Evolutionary conservation across 2,888 invertebrate genomes (phyloP).

Genomic region (Drosophila antonietae): DNA sequence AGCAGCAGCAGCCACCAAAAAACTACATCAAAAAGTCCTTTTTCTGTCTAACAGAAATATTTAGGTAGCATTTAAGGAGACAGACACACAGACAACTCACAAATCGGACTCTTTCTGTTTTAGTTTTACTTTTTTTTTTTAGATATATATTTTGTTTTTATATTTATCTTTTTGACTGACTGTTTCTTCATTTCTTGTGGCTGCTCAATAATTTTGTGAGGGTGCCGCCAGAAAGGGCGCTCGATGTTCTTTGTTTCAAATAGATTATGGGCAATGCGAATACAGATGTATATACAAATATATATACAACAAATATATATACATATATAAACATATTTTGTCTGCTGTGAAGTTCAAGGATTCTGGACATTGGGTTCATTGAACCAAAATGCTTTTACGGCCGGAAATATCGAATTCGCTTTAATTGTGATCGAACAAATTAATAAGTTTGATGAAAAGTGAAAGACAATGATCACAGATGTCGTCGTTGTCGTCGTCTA

Average conservation of each 20-base stretch:
- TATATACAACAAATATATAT: background rate
- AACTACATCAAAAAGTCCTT: slow-evolving; percentile 59
- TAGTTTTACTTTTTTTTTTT: slow-evolving; percentile 19
- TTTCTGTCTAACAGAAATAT: slow-evolving; percentile 72
- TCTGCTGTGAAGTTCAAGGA: slow-evolving; percentile 79
- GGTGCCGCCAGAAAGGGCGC: slow-evolving; percentile 81
- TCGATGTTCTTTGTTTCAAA: slow-evolving; percentile 68
- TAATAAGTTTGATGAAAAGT: slow-evolving; percentile 77
- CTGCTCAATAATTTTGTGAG: slow-evolving; percentile 83
- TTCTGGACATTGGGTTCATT: slow-evolving; percentile 67
- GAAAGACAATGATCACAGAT: slow-evolving; percentile 74
- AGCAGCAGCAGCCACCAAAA: slow-evolving; percentile 20
- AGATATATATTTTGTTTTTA: slow-evolving; percentile 8
- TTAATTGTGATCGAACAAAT: slow-evolving; percentile 77
- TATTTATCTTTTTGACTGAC: slow-evolving; percentile 26
- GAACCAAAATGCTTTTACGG: slow-evolving; percentile 62
- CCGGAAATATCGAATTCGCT: slow-evolving; percentile 82
- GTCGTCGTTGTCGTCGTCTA: slow-evolving; percentile 34
- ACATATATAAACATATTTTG: slow-evolving; percentile 63
- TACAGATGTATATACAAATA: slow-evolving; percentile 54
- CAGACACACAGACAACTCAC: slow-evolving; percentile 68
- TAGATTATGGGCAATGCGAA: slow-evolving; percentile 77
- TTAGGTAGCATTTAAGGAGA: slow-evolving; percentile 77
- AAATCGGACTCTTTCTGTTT: slow-evolving; percentile 54
- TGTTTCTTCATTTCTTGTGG: slow-evolving; percentile 41